Conservation (phyloP, 1,140 invertebrate species). For the Adelges cooleyi region DNA sequence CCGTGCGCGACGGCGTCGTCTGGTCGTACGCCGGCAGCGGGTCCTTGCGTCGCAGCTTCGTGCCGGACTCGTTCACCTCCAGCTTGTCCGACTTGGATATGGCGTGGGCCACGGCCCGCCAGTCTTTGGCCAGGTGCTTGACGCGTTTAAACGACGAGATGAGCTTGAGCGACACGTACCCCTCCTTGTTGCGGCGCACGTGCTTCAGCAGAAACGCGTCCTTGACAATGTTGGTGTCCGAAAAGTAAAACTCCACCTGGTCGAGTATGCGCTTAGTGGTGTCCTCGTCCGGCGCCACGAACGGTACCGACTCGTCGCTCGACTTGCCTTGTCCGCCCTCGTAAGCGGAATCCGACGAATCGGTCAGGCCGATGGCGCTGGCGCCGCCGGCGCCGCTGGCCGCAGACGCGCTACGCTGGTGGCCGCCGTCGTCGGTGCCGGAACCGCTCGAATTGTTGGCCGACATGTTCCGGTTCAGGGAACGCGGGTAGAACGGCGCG, state of each 20-base stretch:
- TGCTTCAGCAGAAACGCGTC: slow-evolving; percentile 91
- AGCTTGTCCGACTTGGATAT: slow-evolving; percentile 65
- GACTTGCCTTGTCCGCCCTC: slow-evolving; percentile 27
- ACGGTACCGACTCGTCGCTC: slow-evolving; percentile 36
- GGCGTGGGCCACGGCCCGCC: slow-evolving; percentile 77
- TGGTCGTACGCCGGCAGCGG: slow-evolving; percentile 81
- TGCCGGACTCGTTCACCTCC: slow-evolving; percentile 78
- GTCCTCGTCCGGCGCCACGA: slow-evolving; percentile 52
- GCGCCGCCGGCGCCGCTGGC: neutral
- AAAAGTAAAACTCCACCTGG: slow-evolving; percentile 89
- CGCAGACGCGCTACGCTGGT: neutral
- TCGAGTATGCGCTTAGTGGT: slow-evolving; percentile 61
- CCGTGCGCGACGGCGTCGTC: slow-evolving; percentile 76
- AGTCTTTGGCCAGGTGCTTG: slow-evolving; percentile 83
- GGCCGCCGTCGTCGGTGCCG: slow-evolving; percentile 40
- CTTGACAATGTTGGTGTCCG: slow-evolving; percentile 85
- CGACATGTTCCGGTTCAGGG: slow-evolving; percentile 34
- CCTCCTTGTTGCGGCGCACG: slow-evolving; percentile 85
- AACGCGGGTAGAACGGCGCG: slow-evolving; percentile 34
- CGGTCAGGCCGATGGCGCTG: neutral
- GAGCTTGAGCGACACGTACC: slow-evolving; percentile 85
- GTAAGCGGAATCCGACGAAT: slow-evolving; percentile 15
- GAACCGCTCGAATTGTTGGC: slow-evolving; percentile 42
- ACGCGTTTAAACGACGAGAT: slow-evolving; percentile 89
- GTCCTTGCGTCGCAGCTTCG: slow-evolving; percentile 74